Evolutionary conservation across 2,797 vertebrate species (phyloP).

Genomic region (Acanthiza pusilla): DNA sequence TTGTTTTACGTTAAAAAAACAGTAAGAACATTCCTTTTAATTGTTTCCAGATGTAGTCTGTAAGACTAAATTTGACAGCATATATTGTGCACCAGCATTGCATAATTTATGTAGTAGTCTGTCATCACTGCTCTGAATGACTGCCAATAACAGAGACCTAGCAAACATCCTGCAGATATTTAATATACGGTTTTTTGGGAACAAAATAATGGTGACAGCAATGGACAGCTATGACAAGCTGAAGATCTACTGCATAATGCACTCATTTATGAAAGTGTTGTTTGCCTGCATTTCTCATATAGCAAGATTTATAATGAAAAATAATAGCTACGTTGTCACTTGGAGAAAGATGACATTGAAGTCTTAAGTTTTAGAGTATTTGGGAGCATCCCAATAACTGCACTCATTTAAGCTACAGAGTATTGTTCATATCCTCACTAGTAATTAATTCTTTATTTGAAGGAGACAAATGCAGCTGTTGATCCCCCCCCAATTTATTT

Average conservation of each 20-base stretch:
- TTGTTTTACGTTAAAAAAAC: background rate
- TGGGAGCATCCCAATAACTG: background rate
- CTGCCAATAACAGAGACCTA: background rate
- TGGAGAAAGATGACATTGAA: background rate
- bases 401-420: background rate
- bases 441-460: background rate
- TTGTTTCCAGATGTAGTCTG: background rate
- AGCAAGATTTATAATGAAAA: background rate
- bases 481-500: rapidly evolving
- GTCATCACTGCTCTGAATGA: background rate
- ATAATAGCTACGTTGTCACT: background rate
- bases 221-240: background rate
- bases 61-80: background rate
- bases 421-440: background rate
- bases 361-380: background rate
- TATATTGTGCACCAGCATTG: background rate
- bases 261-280: background rate
- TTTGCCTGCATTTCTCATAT: background rate
- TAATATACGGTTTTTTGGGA: background rate
- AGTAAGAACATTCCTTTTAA: background rate
- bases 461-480: background rate
- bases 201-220: background rate
- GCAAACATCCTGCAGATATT: background rate
- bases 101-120: background rate
- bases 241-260: background rate